These are phyloP conservation scores for Scomber colias DNA, from an alignment of 2,113 vertebrate species.

Conservation along the genomic window DNA sequence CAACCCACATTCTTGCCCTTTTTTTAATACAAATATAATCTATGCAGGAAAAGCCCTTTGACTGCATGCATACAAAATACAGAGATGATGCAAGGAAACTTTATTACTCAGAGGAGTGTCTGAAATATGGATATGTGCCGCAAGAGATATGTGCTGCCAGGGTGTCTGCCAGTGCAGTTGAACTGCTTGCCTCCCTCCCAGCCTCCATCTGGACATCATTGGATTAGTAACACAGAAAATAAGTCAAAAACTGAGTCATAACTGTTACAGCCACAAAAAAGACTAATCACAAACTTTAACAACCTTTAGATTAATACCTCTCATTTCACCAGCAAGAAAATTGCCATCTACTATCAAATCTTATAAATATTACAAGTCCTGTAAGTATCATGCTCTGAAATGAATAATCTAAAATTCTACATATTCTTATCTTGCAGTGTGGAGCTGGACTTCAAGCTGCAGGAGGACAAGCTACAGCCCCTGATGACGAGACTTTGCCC, in stretches of 20 bases:
- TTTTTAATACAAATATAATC: constrained; percentile 58
- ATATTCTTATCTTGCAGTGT: constrained; percentile 85
- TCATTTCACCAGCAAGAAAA: neutral
- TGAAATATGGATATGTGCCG: constrained; percentile 63
- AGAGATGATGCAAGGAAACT: constrained; percentile 56
- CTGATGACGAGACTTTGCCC: constrained; percentile 96
- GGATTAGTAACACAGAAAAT: constrained; percentile 48
- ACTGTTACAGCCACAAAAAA: constrained; percentile 18
- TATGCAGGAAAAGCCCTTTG: constrained; percentile 70
- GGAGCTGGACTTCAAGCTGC: constrained; percentile 97
- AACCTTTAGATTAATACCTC: neutral
- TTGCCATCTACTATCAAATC: neutral
- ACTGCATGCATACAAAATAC: constrained; percentile 56
- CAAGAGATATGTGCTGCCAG: constrained; percentile 60
- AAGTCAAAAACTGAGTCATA: constrained; percentile 35
- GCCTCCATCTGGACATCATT: constrained; percentile 60
- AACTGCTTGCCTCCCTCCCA: constrained; percentile 42
- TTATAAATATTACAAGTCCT: neutral
- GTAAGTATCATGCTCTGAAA: neutral
- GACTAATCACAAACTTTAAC: constrained; percentile 22
- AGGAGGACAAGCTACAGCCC: constrained; percentile 97
- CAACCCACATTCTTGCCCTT: constrained; percentile 47
- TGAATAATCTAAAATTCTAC: neutral
- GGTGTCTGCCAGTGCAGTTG: constrained; percentile 42
- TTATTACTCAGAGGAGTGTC: constrained; percentile 51